These are phyloP conservation scores for Actinia equina DNA, from an alignment of 64 coral and sea anemone species.

Conservation along the genomic window DNA sequence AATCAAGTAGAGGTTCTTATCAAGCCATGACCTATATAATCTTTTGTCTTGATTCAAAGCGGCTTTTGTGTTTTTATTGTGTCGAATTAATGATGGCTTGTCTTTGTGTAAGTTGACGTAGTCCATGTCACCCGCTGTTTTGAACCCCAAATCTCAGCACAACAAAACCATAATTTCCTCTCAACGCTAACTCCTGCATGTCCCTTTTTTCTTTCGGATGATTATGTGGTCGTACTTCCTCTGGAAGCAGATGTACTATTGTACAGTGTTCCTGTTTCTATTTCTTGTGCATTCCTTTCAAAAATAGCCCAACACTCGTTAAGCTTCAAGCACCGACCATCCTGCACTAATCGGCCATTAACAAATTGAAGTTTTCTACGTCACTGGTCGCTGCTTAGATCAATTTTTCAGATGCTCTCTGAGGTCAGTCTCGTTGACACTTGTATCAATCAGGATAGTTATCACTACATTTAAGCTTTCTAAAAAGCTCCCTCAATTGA, in stretches of 20 bases:
- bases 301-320: conserved; percentile 4
- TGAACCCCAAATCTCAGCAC: not conserved
- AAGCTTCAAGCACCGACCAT: conserved; percentile 2
- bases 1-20: not conserved
- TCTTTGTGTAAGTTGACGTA: not conserved
- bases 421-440: not conserved
- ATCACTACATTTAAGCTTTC: not conserved
- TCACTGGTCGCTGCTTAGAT: not conserved
- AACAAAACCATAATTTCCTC: not conserved
- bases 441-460: not conserved
- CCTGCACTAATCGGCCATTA: conserved; percentile 9
- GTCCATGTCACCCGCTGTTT: not conserved
- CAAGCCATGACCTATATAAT: not conserved
- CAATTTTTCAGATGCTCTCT: not conserved
- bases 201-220: not conserved
- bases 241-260: not conserved
- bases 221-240: not conserved
- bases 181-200: not conserved
- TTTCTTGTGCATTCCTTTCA: not conserved
- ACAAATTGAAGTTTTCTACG: not conserved
- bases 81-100: not conserved
- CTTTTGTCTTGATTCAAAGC: not conserved
- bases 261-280: not conserved
- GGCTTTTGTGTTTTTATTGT: not conserved
- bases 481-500: not conserved